Base-by-base conservation (phyloP, 2,888 invertebrate species). In the Synanthedon myopaeformis region DNA sequence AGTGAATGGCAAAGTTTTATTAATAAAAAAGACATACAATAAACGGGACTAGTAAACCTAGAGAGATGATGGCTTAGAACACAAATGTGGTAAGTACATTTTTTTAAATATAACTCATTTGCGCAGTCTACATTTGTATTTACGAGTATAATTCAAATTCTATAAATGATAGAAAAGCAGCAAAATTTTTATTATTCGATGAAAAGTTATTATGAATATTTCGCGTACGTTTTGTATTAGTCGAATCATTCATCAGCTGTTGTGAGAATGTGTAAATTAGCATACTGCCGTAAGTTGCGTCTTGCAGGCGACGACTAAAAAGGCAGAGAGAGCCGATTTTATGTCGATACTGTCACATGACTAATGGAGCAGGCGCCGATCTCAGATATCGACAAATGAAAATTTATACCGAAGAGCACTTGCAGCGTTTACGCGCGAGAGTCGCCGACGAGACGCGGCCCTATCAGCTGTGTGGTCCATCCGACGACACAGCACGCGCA, bases 281-380 rank as follows among this genome's bases (percentile, higher is more conserved):
- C 83, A 82, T 80, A 73, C 67, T 70, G 67, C 69, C 62, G 71
- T 73, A 67, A 67, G 70, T 72, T 67, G 67, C 71, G 71, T 72
- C 72, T 71, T 63, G 72, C 72, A 66, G 74, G 74, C 78, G 72
- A 73, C 78, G 75, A 72, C 52, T 54, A 54, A 53, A 61, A 77
- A 72, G 69, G 71, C 72, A 73, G 71, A 71, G 78, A 75, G 71
- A 75, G 71, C 67, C 74, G 86, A 85, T 85, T 76, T 78, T 74
- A 70, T 76, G 79, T 83, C 82, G 86, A 86, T 86, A 85, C 73
- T 84, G 86, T 86, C 86, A 85, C 77, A 80, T 85, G 86, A 87
- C 83, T 86, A 87, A 86, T 86, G 86, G 85, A 79, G 78, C 80
- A 75, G 84, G 84, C 86, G 85, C 86, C 85, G 86, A 82, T 81